Evolutionary conservation across 2,888 invertebrate species (phyloP), one percentile per base, ranked within the genome.

Genomic region (Aromia moschata): DNA sequence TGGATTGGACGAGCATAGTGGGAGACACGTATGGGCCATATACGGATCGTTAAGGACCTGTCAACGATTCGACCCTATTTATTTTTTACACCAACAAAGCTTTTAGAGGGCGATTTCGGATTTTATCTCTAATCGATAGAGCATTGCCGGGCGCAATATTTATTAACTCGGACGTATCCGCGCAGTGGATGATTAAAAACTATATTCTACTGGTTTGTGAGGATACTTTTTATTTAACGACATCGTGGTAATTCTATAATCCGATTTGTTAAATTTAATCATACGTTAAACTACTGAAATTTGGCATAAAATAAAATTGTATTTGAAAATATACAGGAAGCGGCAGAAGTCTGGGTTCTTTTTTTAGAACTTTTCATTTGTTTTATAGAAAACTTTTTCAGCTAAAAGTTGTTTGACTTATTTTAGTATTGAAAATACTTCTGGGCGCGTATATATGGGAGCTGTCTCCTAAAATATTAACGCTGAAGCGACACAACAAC

Each of bases 1-100:
- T 73, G 68, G 72, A 74, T 73, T 71, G 71, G 72, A 71, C 67
- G 70, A 72, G 69, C 60, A 69, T 70, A 70, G 60, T 65, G 68
- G 69, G 69, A 70, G 56, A 56, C 46, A 56, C 33, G 41, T 40
- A 64, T 68, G 64, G 57, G 57, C 64, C 60, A 52, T 52, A 52
- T 41, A 68, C 67, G 66, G 56, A 36, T 56, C 47, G 56, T 56
- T 71, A 71, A 70, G 68, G 62, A 67, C 62, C 67, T 70, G 67
- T 71, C 68, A 67, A 64, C 69, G 65, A 65, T 61, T 67, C 64
- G 58, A 65, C 64, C 69, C 64, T 62, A 64, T 68, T 69, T 64
- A 60, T 62, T 66, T 67, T 70, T 56, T 56, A 41, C 40, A 31
- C 40, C 52, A 11, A 52, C 52, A 52, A 52, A 52, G 52, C 30